Base-by-base conservation (phyloP, 2,113 vertebrate genomes). In the Cynopterus brachyotis region DNA sequence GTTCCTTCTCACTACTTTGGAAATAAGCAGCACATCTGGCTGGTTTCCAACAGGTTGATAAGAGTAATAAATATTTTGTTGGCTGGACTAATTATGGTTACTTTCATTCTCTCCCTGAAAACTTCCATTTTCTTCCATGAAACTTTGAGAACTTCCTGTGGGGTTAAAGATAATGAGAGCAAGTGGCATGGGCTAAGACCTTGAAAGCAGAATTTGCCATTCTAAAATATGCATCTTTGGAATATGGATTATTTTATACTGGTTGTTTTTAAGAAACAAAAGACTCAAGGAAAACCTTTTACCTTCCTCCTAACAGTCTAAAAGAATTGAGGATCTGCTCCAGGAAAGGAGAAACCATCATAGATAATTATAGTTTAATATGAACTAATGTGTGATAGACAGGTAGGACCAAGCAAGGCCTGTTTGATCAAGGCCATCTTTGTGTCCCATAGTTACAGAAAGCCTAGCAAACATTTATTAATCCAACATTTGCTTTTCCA, bases 101-200 rank as follows among this genome's bases (percentile, higher is more conserved):
- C 60, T 91, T 89, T 80, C 59, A 35, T 42, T 93, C 26, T 86
- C 50, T 94, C n/a, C 59, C 37, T 66, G 82, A 64, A 94, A 95
- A 73, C 26, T 73, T 82, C 91, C 55, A 45, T 73, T 97, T 97
- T 82, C 94, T 96, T 62, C 40, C 32, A 26, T 22, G 73, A 96
- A 79, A 72, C 50, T 72, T 80, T 5, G 17, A 26, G 89, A 82
- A 55, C 67, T 91, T 97, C 81, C 80, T 57, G 42, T 62, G 32
- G 24, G 37, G 35, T 66, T 66, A 75, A 69, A 92, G 64, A 79
- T n/a, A 30, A 72, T 16, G 28, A 76, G 42, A 79, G 37, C 55
- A 73, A 35, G 13, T 17, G 32, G 35, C 37, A 32, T 32, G 24
- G 35, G 53, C 66, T 55, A 55, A 88, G 60, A 40, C 40, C 15